Percentiles rank a stretch among this genome's conserved stretches.
Evolutionary conservation across 92 coral and sea anemone species (phyloP).

Genomic region (Epizoanthus fatuus): DNA sequence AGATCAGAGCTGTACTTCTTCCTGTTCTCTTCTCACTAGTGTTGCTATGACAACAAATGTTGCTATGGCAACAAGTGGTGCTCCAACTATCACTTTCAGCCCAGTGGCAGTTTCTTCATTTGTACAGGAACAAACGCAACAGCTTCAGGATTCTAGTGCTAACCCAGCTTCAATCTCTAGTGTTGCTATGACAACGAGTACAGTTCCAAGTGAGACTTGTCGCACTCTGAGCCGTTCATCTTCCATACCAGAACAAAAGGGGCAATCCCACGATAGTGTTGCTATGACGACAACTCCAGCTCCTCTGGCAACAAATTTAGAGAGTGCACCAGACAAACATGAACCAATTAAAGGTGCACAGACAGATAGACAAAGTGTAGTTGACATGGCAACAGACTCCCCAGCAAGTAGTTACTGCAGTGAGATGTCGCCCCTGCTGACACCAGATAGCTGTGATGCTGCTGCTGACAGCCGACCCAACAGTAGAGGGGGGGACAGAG

Average conservation of each 20-base stretch:
- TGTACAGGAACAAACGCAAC: neutral
- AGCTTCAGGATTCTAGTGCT: neutral
- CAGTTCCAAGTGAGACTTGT: no score
- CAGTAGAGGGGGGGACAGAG: neutral
- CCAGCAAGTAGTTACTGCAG: slow-evolving; percentile 45
- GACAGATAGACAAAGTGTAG: slow-evolving; percentile 12
- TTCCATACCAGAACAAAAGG: neutral
- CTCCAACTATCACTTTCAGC: neutral
- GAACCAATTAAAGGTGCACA: neutral
- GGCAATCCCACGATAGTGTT: neutral
- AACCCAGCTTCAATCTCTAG: neutral
- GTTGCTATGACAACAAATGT: neutral
- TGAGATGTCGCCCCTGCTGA: slow-evolving; percentile 17
- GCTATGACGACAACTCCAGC: neutral
- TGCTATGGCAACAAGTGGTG: neutral
- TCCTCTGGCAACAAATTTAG: neutral
- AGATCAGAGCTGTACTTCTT: no score
- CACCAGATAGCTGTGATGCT: neutral
- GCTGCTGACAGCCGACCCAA: neutral
- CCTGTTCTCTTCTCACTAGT: no score
- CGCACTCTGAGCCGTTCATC: neutral
- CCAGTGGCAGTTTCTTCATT: neutral
- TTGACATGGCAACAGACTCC: slow-evolving; percentile 23
- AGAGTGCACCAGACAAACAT: neutral
- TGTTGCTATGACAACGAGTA: neutral